These are phyloP conservation scores for Dendrolimus punctatus DNA, from an alignment of 1,140 invertebrate species.

Conservation along the genomic window DNA sequence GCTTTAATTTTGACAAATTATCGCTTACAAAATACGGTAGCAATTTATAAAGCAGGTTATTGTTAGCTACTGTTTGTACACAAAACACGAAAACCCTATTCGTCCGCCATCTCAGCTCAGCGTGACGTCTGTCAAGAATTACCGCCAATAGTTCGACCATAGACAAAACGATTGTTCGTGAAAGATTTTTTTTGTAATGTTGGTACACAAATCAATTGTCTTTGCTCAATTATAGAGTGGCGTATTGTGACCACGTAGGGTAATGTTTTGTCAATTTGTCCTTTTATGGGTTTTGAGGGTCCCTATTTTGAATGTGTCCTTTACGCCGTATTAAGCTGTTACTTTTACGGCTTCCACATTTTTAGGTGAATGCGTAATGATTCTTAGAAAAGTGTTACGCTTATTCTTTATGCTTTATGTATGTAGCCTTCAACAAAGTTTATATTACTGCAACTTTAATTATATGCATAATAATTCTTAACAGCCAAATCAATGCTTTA, in stretches of 20 bases:
- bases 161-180: constrained; percentile 21
- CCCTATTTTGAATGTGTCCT: constrained; percentile 11
- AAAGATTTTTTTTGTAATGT: constrained; percentile 21
- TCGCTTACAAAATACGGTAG: constrained; percentile 37
- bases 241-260: constrained; percentile 32
- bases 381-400: constrained; percentile 17
- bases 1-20: constrained; percentile 47
- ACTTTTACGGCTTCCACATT: constrained; percentile 53
- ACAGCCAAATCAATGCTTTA: too few species aligned
- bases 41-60: constrained; percentile 34
- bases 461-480: too few species aligned
- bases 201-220: constrained; percentile 34
- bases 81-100: constrained; percentile 17
- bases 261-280: constrained; percentile 46
- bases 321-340: constrained; percentile 18
- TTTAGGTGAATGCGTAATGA: constrained; percentile 20
- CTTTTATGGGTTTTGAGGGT: constrained; percentile 28
- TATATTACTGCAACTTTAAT: too few species aligned
- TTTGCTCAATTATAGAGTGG: constrained; percentile 59
- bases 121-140: constrained; percentile 44
- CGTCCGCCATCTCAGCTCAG: constrained; percentile 33
- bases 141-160: constrained; percentile 38
- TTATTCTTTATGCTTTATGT: constrained; percentile 2
- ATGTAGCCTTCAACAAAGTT: neutral
- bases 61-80: constrained; percentile 16